A percentile compares a stretch with the other conserved stretches of the same genome.
These are phyloP conservation scores for Columba guinea DNA, from an alignment of 2,797 vertebrate genomes.

Conservation along the genomic window DNA sequence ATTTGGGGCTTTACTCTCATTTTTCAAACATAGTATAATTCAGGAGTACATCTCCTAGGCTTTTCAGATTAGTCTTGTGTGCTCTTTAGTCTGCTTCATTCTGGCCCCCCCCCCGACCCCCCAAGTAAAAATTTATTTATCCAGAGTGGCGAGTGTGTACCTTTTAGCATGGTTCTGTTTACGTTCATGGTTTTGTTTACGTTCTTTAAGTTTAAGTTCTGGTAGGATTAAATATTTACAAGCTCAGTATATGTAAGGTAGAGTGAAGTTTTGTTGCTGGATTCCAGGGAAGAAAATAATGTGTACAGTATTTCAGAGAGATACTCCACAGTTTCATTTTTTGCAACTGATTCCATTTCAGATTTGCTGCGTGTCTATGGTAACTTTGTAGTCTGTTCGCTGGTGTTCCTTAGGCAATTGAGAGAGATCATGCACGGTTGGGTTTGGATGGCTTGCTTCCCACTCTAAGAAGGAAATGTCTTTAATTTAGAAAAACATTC, in stretches of 20 bases:
- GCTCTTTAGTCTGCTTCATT: neutral
- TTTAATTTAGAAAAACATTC: neutral
- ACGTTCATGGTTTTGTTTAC: too few species aligned
- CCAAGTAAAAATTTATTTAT: neutral
- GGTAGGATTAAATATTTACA: neutral
- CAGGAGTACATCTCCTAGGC: neutral
- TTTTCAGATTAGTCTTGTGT: neutral
- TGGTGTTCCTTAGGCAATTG: neutral
- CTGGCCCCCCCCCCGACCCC: neutral
- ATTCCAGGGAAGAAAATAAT: neutral
- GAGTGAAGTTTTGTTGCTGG: neutral
- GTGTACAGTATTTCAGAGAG: neutral
- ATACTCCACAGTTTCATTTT: neutral
- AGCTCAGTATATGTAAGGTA: neutral
- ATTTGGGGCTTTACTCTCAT: neutral
- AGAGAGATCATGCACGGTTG: neutral
- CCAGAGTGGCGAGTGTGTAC: neutral
- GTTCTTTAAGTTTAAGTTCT: neutral
- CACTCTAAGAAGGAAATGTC: neutral
- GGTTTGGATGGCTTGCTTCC: neutral
- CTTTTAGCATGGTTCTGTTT: neutral
- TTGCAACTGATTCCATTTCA: neutral
- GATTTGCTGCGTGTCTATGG: neutral
- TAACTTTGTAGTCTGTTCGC: neutral
- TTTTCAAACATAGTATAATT: neutral